These are phyloP conservation scores for Cremastinae sp. DNA, from an alignment of 2,888 invertebrate species.

Conservation along the genomic window DNA sequence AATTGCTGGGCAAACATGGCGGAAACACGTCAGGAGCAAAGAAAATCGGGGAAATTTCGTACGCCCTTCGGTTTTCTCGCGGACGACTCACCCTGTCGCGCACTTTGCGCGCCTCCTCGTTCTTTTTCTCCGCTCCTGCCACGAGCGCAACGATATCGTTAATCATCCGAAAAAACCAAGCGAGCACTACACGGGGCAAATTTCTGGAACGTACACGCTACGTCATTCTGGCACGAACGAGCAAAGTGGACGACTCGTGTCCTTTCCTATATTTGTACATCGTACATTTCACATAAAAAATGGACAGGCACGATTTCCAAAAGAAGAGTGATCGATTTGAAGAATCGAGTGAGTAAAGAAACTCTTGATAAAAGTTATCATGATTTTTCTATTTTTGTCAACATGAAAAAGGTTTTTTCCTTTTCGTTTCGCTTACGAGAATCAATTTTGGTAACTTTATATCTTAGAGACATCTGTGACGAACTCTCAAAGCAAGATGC, in stretches of 20 bases:
- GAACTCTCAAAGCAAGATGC: not conserved
- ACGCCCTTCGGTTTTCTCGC: constrained; percentile 16
- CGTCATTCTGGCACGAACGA: constrained; percentile 63
- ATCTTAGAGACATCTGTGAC: not conserved
- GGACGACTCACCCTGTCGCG: constrained; percentile 1
- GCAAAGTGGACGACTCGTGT: constrained; percentile 30
- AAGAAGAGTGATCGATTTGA: not conserved
- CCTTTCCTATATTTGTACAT: constrained; percentile 11
- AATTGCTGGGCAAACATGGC: constrained; percentile 75
- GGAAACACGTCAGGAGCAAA: constrained; percentile 76
- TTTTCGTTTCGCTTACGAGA: too few species aligned
- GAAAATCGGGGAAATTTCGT: constrained; percentile 61
- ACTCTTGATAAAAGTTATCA: too few species aligned
- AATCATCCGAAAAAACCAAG: constrained; percentile 74
- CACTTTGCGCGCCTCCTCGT: constrained; percentile 28
- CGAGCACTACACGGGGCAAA: constrained; percentile 62
- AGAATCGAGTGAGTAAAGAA: too few species aligned
- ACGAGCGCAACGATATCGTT: constrained; percentile 67
- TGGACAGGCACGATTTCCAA: not conserved
- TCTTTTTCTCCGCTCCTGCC: constrained; percentile 37
- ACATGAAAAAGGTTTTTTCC: too few species aligned
- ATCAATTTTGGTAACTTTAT: not conserved
- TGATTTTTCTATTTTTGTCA: too few species aligned
- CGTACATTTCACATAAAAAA: constrained; percentile 25
- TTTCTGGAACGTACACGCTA: constrained; percentile 70